A percentile compares a stretch with the other conserved stretches of the same genome.
phyloP scores from a whole-genome alignment of 2,113 vertebrate genomes.

The Hoplias malabaricus region DNA sequence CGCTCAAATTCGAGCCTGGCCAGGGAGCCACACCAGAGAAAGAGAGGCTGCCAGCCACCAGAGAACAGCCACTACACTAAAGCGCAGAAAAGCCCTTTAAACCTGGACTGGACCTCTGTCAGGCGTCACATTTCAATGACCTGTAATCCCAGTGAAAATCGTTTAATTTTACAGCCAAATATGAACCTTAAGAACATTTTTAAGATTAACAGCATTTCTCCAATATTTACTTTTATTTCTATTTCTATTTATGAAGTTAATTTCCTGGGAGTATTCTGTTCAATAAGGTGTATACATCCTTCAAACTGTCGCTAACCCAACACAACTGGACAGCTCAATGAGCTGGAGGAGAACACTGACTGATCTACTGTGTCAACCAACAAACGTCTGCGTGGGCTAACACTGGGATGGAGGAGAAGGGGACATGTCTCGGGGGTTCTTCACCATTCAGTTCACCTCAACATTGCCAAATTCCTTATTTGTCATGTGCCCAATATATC shows the following conservation, averaged over 20 bases:
- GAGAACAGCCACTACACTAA: background rate
- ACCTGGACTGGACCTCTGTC: slow-evolving; percentile 3
- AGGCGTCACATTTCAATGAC: background rate
- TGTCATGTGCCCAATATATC: too few species aligned
- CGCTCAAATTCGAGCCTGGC: slow-evolving; percentile 41
- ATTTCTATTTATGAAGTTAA: background rate
- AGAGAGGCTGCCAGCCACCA: slow-evolving; percentile 25
- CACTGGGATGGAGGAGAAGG: too few species aligned
- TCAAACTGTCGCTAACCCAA: too few species aligned
- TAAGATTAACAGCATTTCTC: background rate
- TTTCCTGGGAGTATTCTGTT: too few species aligned
- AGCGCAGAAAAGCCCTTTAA: slow-evolving; percentile 13
- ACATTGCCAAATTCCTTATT: too few species aligned
- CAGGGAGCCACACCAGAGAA: slow-evolving; percentile 31
- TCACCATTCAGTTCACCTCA: too few species aligned
- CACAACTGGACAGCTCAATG: too few species aligned
- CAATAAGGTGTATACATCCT: too few species aligned
- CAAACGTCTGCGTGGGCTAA: too few species aligned
- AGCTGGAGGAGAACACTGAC: too few species aligned
- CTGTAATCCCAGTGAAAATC: background rate
- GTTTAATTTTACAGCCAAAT: background rate
- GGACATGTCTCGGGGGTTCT: too few species aligned
- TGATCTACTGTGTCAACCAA: too few species aligned
- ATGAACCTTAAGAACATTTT: background rate
- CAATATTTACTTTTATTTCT: background rate